phyloP scores from a whole-genome alignment of 2,888 invertebrate species.

The Scotopteryx bipunctaria region DNA sequence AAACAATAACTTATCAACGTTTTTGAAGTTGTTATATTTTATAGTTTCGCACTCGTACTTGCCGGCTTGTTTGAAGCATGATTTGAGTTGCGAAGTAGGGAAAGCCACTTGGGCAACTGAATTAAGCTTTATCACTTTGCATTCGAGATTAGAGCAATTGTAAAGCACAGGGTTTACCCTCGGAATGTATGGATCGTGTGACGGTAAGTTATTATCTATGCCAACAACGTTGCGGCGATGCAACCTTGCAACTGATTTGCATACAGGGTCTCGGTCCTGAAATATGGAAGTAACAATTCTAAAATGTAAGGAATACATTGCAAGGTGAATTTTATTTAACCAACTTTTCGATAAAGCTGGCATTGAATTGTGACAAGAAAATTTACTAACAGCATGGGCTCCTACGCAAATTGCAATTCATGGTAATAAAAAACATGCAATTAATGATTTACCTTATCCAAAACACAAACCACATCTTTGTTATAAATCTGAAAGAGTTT shows the following conservation, averaged over 20 bases:
- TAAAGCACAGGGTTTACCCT: constrained; percentile 54
- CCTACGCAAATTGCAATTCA: constrained; percentile 1
- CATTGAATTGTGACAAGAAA: constrained; percentile 8
- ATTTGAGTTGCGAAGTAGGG: constrained; percentile 48
- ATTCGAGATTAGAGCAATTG: constrained; percentile 57
- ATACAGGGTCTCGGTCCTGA: constrained; percentile 57
- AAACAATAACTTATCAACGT: constrained; percentile 67
- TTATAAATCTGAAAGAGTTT: constrained; percentile 61
- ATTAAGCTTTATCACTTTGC: constrained; percentile 47
- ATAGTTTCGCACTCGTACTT: constrained; percentile 58
- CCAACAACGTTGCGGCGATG: constrained; percentile 41
- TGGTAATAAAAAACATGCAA: constrained; percentile 1
- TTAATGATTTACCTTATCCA: constrained; percentile 67
- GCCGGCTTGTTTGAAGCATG: constrained; percentile 51
- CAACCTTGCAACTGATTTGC: constrained; percentile 44
- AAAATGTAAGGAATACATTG: no score
- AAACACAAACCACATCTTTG: constrained; percentile 63
- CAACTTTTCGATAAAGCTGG: no score
- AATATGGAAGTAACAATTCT: constrained; percentile 38
- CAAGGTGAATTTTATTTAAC: no score
- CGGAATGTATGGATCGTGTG: constrained; percentile 71
- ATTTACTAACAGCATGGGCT: not conserved
- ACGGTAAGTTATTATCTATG: constrained; percentile 47
- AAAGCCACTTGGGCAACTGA: constrained; percentile 61
- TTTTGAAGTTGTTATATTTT: constrained; percentile 64